Percentiles rank a stretch among this genome's conserved stretches.
Conservation (phyloP, 1,140 invertebrate genomes). For the Ceratina australensis region DNA sequence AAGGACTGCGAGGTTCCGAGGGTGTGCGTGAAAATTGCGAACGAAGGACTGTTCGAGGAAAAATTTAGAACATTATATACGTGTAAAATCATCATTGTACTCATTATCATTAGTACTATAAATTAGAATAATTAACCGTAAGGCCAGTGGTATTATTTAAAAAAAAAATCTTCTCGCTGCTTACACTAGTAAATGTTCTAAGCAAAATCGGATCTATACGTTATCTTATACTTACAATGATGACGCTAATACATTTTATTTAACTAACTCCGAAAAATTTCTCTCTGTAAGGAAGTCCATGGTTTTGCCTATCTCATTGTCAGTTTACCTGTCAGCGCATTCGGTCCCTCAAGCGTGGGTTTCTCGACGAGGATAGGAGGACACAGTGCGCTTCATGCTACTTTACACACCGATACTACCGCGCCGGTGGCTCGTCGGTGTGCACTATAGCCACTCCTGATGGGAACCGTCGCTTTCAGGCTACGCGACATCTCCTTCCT, state of each 20-base stretch:
- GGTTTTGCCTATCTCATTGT: conserved; percentile 42
- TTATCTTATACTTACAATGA: not conserved
- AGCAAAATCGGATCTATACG: not conserved
- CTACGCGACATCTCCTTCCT: conserved; percentile 16
- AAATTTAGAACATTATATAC: too few species aligned
- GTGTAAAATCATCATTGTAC: too few species aligned
- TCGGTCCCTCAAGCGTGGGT: not conserved
- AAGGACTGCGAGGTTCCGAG: too few species aligned
- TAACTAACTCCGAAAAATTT: too few species aligned
- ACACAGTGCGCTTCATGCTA: not conserved
- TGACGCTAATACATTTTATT: too few species aligned
- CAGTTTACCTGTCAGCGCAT: conserved; percentile 43
- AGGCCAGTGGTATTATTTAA: too few species aligned
- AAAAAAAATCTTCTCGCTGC: too few species aligned
- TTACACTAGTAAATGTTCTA: too few species aligned
- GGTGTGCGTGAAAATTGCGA: too few species aligned
- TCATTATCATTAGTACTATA: too few species aligned
- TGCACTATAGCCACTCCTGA: conserved; percentile 4
- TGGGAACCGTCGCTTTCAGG: conserved; percentile 11
- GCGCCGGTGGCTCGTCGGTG: conserved; percentile 11
- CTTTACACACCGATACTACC: conserved; percentile 35
- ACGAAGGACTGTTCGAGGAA: too few species aligned
- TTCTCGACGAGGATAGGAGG: not conserved
- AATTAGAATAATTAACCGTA: too few species aligned
- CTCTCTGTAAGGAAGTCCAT: not conserved